Evolutionary conservation across 2,888 invertebrate genomes (phyloP).

Genomic region (Heliconius hortense): DNA sequence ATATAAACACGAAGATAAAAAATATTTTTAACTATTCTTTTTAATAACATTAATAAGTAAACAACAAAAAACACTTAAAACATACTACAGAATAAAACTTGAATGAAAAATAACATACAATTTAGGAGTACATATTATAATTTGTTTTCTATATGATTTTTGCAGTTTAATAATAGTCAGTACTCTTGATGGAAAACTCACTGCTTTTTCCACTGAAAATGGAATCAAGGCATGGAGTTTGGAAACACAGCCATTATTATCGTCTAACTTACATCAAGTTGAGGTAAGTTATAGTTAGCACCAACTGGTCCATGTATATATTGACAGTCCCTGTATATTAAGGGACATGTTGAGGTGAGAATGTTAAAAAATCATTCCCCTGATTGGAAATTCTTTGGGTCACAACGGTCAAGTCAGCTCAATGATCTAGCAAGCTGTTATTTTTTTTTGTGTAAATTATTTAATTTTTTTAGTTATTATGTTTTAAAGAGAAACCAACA

Average conservation of each 20-base stretch:
- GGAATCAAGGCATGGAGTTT: slow-evolving; percentile 90
- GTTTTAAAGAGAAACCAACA: too few species aligned
- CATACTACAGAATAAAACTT: not conserved
- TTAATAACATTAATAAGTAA: not conserved
- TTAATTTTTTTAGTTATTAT: too few species aligned
- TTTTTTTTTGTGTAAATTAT: too few species aligned
- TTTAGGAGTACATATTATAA: not conserved
- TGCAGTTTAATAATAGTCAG: slow-evolving; percentile 90
- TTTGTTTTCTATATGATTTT: not conserved
- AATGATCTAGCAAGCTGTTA: too few species aligned
- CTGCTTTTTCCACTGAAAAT: slow-evolving; percentile 88
- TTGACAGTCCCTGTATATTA: too few species aligned
- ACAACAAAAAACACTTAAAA: not conserved
- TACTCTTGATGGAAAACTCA: slow-evolving; percentile 94
- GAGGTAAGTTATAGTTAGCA: slow-evolving; percentile 81
- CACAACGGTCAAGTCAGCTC: too few species aligned
- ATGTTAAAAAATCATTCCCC: not conserved
- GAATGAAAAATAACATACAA: not conserved
- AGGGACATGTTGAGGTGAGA: not conserved
- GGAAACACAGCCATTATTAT: slow-evolving; percentile 90
- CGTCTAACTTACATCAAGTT: slow-evolving; percentile 93
- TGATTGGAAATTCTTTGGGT: too few species aligned
- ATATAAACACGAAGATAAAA: slow-evolving; percentile 1
- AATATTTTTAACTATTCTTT: not conserved
- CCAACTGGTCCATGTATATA: too few species aligned